Conservation (phyloP, 2,888 invertebrate species). For the Bellardia bayeri region DNA sequence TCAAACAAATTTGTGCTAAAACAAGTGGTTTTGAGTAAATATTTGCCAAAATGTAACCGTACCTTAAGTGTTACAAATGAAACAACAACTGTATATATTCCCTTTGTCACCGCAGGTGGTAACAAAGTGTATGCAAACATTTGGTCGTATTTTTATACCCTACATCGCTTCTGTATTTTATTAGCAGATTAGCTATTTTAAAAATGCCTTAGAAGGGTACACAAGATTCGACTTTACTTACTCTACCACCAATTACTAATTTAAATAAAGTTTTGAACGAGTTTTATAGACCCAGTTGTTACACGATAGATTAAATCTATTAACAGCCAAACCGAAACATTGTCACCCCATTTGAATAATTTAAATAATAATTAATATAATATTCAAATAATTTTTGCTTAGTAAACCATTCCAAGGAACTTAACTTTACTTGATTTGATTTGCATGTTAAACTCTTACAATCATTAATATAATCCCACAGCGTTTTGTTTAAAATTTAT, state of each 20-base stretch:
- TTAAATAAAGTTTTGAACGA: neutral
- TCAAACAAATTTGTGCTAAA: no score
- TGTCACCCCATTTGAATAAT: constrained; percentile 51
- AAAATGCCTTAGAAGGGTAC: no score
- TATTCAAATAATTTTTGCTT: constrained; percentile 25
- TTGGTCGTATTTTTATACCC: no score
- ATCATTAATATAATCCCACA: constrained; percentile 61
- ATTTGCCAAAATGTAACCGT: no score
- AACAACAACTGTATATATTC: no score
- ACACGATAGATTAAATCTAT: constrained; percentile 34
- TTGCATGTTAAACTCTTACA: constrained; percentile 64
- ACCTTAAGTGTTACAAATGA: no score
- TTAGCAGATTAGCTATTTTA: no score
- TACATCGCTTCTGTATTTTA: no score
- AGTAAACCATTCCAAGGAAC: constrained; percentile 1
- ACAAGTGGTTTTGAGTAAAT: no score
- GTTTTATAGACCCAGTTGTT: constrained; percentile 24
- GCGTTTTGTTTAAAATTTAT: constrained; percentile 53
- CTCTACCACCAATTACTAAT: neutral
- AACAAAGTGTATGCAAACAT: no score
- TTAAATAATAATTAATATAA: constrained; percentile 37
- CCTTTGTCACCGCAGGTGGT: no score
- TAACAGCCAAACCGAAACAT: constrained; percentile 9
- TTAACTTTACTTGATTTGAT: constrained; percentile 38
- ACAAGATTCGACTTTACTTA: no score